Base-by-base conservation (phyloP, 2,113 vertebrate genomes). In the Anguilla japonica region DNA sequence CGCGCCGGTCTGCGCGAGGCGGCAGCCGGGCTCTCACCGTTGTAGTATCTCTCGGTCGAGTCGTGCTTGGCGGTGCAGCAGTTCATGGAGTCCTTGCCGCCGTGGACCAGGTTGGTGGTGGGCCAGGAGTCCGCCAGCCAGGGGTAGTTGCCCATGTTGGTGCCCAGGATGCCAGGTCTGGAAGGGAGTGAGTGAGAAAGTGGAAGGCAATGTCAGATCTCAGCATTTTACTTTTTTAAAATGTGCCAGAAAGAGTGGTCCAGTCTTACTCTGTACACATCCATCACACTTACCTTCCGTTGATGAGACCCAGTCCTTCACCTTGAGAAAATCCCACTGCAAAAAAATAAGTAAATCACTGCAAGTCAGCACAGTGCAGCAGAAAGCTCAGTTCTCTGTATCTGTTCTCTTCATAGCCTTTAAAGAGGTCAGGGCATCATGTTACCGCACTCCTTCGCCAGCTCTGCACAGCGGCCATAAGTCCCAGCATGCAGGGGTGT, bases 51-150 rank as follows among this genome's bases (percentile, higher is more conserved):
- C 90, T 99, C 98, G 0, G 96, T 88, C 0, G 94, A 89, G 85
- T 98, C 96, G 40, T 96, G 95, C 41, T 96, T 96, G 86, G 93
- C 50, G 0, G 95, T 85, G 88, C 96, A 96, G 92, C 96, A 94
- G 91, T 92, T 94, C 14, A 92, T 92, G 0, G 96, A 90, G 46
- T 97, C 97, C 92, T 97, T 97, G 7, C 96, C 94, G 14, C 95
- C 96, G 89, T 96, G 95, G 57, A 97, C 94, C 29, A 97, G 92
- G 89, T 96, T 97, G 82, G 96, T 95, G 83, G 90, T 96, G 56
- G 93, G 97, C 98, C 98, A 99, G 0, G 96, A 95, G 87, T 99
- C 98, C 0, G 96, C 97, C 92, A 99, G 94, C 98, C 98, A 99
- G 0, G 97, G 97, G 90, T 97, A 98, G 91, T 95, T 96, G 53